phyloP scores from a whole-genome alignment of 2,113 vertebrate genomes.

The human (Homo sapiens) region GRCh38 chr2:14151001-14151500 shows the following conservation, averaged over 20 bases:
- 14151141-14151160: too few species aligned
- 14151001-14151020: too few species aligned
- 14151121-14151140: too few species aligned
- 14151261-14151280: neutral
- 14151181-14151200: too few species aligned
- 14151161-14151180: too few species aligned
- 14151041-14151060: too few species aligned
- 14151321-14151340: neutral
- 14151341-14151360: neutral
- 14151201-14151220: too few species aligned
- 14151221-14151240: neutral
- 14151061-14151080: too few species aligned
- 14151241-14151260: neutral
- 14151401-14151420: neutral
- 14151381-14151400: neutral
- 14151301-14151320: neutral
- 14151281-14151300: neutral
- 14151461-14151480: neutral
- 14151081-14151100: too few species aligned
- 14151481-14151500: neutral
- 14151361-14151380: neutral
- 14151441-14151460: neutral
- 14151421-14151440: neutral
- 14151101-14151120: too few species aligned
- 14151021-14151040: too few species aligned